Evolutionary conservation across 2,797 vertebrate genomes (phyloP).

Genomic region (Oreortyx pictus): DNA sequence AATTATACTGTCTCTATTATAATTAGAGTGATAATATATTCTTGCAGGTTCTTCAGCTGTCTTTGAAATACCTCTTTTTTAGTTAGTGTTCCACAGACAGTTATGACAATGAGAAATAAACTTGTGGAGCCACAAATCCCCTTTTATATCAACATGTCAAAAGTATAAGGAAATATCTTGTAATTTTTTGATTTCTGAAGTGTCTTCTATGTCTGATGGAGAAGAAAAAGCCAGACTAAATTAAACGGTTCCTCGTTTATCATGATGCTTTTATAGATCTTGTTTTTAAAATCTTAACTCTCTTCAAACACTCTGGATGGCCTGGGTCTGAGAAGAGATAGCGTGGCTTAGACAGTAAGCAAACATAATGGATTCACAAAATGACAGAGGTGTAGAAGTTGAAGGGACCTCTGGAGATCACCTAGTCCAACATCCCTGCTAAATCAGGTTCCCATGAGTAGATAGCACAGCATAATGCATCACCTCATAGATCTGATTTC

Average conservation of each 20-base stretch:
- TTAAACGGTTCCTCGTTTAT: not conserved
- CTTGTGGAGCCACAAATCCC: not conserved
- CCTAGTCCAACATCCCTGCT: not conserved
- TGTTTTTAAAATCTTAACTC: not conserved
- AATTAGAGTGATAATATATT: not conserved
- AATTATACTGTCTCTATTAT: not conserved
- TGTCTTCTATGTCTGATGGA: not conserved
- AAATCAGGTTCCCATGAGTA: not conserved
- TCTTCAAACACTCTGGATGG: not conserved
- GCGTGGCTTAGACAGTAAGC: not conserved
- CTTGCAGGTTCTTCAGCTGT: not conserved
- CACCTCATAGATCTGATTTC: not conserved
- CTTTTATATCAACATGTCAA: not conserved
- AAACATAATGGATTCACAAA: not conserved
- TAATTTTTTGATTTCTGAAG: not conserved
- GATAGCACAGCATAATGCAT: fast-evolving
- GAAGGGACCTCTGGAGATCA: not conserved
- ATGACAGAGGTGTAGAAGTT: not conserved
- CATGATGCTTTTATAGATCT: not conserved
- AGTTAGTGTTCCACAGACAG: not conserved
- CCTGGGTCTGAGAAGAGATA: not conserved
- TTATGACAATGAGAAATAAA: not conserved
- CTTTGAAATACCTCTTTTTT: not conserved
- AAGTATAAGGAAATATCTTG: not conserved
- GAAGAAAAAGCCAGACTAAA: not conserved